Conservation (phyloP, 2,113 vertebrate species). For the Paramisgurnus dabryanus region DNA sequence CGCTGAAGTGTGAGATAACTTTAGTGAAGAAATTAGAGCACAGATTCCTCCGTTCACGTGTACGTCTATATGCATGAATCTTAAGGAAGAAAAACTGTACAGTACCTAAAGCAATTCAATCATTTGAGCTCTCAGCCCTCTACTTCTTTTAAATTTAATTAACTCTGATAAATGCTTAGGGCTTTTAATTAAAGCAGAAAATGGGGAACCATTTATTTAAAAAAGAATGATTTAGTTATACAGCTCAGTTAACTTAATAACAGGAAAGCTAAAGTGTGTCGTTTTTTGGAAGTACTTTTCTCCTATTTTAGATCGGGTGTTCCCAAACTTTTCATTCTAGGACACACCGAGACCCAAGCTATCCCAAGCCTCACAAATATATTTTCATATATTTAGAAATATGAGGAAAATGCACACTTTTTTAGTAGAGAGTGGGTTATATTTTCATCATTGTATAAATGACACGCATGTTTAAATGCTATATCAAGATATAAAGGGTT, state of each 20-base stretch:
- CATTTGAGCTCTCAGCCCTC: conserved; percentile 31
- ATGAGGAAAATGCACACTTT: too few relatives aligned
- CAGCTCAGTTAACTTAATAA: neutral
- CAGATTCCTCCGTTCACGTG: conserved; percentile 3
- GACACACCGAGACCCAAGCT: too few relatives aligned
- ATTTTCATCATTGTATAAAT: too few relatives aligned
- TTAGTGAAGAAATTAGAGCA: conserved; percentile 13
- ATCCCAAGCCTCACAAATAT: too few relatives aligned
- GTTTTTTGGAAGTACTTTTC: too few relatives aligned
- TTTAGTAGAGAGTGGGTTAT: too few relatives aligned
- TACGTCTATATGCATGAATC: neutral
- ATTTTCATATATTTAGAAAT: too few relatives aligned
- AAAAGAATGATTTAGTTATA: conserved; percentile 1
- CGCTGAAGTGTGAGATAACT: conserved; percentile 35
- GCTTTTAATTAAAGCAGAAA: conserved; percentile 57
- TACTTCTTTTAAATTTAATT: conserved; percentile 47
- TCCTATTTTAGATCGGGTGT: too few relatives aligned
- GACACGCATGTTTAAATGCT: too few relatives aligned
- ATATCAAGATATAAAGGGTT: too few relatives aligned
- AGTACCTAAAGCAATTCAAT: conserved; percentile 28
- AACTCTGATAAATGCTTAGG: conserved; percentile 52
- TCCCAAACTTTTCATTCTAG: too few relatives aligned
- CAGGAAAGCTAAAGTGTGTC: neutral
- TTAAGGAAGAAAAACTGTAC: conserved; percentile 6
- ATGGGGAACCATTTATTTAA: conserved; percentile 29